Evolutionary conservation across 2,888 invertebrate genomes (phyloP), one percentile per base, ranked within the genome.

Genomic region (Agonum fuliginosum): DNA sequence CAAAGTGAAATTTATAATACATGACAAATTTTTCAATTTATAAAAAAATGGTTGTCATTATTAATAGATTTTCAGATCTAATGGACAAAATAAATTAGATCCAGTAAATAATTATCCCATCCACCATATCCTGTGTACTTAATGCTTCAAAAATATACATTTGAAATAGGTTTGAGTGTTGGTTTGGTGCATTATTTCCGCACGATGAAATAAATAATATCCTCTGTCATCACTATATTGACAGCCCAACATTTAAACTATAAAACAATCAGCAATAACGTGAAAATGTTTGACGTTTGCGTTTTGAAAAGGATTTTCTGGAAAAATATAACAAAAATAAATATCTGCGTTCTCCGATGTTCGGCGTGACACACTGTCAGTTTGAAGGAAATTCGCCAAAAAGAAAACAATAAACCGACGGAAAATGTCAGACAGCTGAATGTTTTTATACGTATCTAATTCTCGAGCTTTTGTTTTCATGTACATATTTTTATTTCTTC

Each of bases 321-420:
- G 30, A 12, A 62, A 30, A 62, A 62, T 62, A 30, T 62, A 70
- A n/a, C 14, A 65, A 48, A 48, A 70, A 70, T 70, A 70, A 70
- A 70, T 70, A 70, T 70, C 70, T 27, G 20, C 46, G 14, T 67
- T 46, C 46, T 17, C 30, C 58, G 14, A 58, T 58, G 27, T 58
- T 30, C 24, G 34, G 27, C 48, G 19, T 70, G 70, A 70, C 70
- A 70, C 24, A 48, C 70, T 70, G 70, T 70, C 70, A 70, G 70
- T 48, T 69, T 24, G 30, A 46, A 27, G 24, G 46, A 70, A 14
- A 70, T 48, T 48, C 48, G 24, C 19, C 4, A 48, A 30, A 27
- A 48, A 17, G 22, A 48, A 70, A 48, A 48, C 70, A 70, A 70
- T 70, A 70, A 70, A 70, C 27, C 34, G 48, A 4, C 46, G 43